Evolutionary conservation across 1,140 invertebrate genomes (phyloP).

Genomic region (Cotesia typhae): DNA sequence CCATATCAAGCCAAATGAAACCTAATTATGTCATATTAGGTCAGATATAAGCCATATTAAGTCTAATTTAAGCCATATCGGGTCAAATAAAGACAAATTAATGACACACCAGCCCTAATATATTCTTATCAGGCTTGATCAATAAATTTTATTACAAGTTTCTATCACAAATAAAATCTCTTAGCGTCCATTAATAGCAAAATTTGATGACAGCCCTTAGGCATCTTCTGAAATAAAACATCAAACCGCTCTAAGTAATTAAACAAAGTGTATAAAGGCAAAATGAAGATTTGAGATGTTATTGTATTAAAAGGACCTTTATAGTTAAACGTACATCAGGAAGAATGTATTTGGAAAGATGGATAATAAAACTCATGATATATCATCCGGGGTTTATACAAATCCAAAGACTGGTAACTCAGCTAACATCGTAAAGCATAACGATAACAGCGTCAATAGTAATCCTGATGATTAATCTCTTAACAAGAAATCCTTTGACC

Average conservation of each 20-base stretch:
- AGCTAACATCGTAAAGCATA: neutral
- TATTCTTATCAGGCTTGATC: no score
- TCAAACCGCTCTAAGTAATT: neutral
- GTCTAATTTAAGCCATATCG: no score
- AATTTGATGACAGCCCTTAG: no score
- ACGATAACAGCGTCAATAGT: constrained; percentile 6
- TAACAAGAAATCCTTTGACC: constrained; percentile 6
- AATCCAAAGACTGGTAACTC: neutral
- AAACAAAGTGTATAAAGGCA: constrained; percentile 23
- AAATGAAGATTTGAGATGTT: constrained; percentile 37
- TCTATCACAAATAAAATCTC: no score
- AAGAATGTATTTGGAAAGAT: constrained; percentile 50
- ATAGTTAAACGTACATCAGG: constrained; percentile 45
- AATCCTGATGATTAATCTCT: neutral
- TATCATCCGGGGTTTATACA: constrained; percentile 44
- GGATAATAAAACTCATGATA: constrained; percentile 55
- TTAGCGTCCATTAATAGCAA: no score
- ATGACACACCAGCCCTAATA: no score
- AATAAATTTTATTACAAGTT: no score
- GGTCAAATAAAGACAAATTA: no score
- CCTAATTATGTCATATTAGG: no score
- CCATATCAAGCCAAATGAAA: no score
- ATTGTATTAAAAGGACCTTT: constrained; percentile 49
- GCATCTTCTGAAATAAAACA: neutral
- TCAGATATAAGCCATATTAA: no score